phyloP scores from a whole-genome alignment of 1,140 invertebrate species.

The Pseudomyrmex pallidus region DNA sequence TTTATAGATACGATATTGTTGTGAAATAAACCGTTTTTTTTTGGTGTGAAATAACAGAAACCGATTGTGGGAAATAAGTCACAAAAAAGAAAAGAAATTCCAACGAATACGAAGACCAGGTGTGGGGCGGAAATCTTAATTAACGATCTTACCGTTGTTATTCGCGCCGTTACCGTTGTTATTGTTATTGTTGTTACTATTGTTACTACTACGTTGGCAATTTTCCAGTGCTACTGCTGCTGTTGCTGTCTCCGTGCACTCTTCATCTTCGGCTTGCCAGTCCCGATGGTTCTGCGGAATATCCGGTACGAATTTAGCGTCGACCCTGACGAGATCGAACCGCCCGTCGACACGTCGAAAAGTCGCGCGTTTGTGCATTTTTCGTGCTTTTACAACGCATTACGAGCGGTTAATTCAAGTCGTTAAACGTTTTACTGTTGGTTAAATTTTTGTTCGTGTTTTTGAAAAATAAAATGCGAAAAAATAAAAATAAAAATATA shows the following conservation, averaged over 20 bases:
- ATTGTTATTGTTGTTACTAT: conserved; percentile 76
- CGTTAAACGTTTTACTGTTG: conserved; percentile 10
- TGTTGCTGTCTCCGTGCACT: conserved; percentile 82
- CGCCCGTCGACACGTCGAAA: background rate
- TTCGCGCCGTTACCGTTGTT: conserved; percentile 75
- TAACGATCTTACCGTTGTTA: conserved; percentile 74
- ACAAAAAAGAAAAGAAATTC: background rate
- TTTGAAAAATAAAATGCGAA: no score
- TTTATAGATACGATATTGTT: no score
- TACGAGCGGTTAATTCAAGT: conserved; percentile 5
- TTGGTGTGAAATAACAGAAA: background rate
- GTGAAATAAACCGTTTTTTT: no score
- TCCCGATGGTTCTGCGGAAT: conserved; percentile 82
- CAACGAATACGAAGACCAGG: conserved; percentile 54
- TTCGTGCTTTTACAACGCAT: conserved; percentile 40
- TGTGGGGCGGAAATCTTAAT: conserved; percentile 61
- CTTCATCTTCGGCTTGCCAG: conserved; percentile 85
- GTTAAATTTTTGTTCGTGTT: background rate
- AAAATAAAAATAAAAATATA: no score
- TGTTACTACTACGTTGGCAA: conserved; percentile 82
- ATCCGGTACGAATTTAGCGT: conserved; percentile 79
- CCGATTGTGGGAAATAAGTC: background rate
- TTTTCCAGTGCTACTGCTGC: conserved; percentile 83
- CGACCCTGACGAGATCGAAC: conserved; percentile 63
- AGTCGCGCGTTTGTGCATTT: conserved; percentile 42